These are phyloP conservation scores for Australoheros facetus DNA, from an alignment of 2,797 vertebrate genomes.

Conservation along the genomic window DNA sequence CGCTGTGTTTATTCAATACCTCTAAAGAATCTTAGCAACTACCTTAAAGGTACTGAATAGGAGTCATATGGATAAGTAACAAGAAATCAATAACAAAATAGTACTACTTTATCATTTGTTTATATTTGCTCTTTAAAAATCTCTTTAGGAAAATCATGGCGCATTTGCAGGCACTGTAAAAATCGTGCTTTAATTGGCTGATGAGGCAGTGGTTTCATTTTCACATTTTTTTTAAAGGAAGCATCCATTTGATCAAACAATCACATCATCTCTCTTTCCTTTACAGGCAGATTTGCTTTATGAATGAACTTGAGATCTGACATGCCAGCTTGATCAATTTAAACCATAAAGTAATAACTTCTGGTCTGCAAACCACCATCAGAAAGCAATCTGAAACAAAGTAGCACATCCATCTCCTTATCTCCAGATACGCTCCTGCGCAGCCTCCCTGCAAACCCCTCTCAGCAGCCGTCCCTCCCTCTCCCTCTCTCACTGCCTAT, in stretches of 20 bases:
- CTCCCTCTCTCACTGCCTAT: neutral
- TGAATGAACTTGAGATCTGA: constrained; percentile 30
- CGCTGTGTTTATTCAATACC: constrained; percentile 40
- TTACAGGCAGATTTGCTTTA: constrained; percentile 13
- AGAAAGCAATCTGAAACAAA: constrained; percentile 46
- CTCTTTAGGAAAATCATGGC: constrained; percentile 54
- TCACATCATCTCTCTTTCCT: constrained; percentile 12
- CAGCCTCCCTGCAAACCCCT: constrained; percentile 9
- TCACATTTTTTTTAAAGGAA: constrained; percentile 47
- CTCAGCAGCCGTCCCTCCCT: neutral
- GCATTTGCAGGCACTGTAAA: constrained; percentile 39
- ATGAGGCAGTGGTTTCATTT: constrained; percentile 61
- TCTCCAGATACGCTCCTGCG: constrained; percentile 28
- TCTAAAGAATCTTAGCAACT: constrained; percentile 49
- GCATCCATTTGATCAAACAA: constrained; percentile 27
- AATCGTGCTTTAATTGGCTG: constrained; percentile 41
- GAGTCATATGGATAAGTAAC: constrained; percentile 55
- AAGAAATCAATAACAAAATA: constrained; percentile 73
- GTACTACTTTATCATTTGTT: constrained; percentile 64
- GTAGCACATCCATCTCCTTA: constrained; percentile 34
- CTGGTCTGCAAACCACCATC: constrained; percentile 45
- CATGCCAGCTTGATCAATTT: constrained; percentile 46
- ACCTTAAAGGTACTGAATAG: constrained; percentile 55
- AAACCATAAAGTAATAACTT: constrained; percentile 53
- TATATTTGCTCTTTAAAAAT: constrained; percentile 58